A percentile compares a stretch with the other conserved stretches of the same genome.
Evolutionary conservation across 2,888 invertebrate genomes (phyloP).

Genomic region (Caenorhabditis wallacei): DNA sequence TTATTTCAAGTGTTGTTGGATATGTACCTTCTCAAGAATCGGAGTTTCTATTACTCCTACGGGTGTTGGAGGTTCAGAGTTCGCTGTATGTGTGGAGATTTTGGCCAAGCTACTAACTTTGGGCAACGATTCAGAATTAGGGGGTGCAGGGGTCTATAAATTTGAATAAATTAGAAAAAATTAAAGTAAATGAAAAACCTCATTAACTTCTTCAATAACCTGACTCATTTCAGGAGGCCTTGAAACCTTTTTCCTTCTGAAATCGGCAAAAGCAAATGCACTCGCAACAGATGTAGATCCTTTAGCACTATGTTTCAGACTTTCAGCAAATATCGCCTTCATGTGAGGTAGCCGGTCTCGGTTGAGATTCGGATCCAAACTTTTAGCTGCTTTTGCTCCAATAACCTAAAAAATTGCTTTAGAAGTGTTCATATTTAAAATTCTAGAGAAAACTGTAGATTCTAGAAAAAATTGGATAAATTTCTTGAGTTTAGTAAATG

Average conservation of each 20-base stretch:
- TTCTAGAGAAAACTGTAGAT: too few relatives aligned
- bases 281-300: conserved; percentile 63
- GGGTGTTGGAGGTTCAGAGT: conserved; percentile 54
- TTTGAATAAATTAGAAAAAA: not conserved
- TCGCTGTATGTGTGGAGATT: conserved; percentile 50
- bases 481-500: not conserved
- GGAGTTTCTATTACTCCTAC: conserved; percentile 65
- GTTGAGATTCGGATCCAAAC: conserved; percentile 18
- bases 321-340: conserved; percentile 65
- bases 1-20: conserved; percentile 27
- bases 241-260: conserved; percentile 59
- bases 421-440: too few relatives aligned
- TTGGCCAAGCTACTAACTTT: conserved; percentile 53
- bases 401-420: conserved; percentile 34
- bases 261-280: conserved; percentile 64
- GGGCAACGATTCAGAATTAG: conserved; percentile 21
- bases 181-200: conserved; percentile 5
- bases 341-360: conserved; percentile 60
- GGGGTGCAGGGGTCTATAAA: conserved; percentile 13
- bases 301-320: conserved; percentile 68
- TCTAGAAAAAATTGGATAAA: not conserved
- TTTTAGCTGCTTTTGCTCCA: conserved; percentile 48
- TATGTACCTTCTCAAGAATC: conserved; percentile 66
- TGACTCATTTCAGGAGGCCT: conserved; percentile 59
- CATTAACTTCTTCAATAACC: conserved; percentile 54